Conservation (phyloP, 1,140 invertebrate species). For the Magallana angulata region DNA sequence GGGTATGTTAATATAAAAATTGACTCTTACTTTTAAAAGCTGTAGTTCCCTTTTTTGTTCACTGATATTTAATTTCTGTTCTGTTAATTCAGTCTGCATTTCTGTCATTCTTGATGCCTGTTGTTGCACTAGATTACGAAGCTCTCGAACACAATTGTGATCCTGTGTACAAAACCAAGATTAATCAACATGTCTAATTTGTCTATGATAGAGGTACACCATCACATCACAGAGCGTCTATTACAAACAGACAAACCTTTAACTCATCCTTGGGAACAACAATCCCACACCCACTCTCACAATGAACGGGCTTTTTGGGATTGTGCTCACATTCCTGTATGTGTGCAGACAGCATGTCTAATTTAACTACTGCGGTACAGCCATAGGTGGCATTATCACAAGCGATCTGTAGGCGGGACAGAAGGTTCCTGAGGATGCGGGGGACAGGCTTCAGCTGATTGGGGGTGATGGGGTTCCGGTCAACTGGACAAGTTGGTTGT, state of each 20-base stretch:
- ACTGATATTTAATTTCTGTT: constrained; percentile 86
- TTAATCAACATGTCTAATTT: no score
- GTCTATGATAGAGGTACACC: no score
- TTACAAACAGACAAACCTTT: constrained; percentile 80
- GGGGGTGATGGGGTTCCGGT: constrained; percentile 91
- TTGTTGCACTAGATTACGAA: constrained; percentile 90
- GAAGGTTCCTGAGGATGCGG: constrained; percentile 92
- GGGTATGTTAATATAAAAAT: no score
- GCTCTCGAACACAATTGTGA: constrained; percentile 95
- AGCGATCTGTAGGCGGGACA: constrained; percentile 91
- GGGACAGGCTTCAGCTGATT: constrained; percentile 93
- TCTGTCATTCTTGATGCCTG: constrained; percentile 92
- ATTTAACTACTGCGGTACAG: constrained; percentile 90
- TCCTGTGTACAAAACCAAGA: constrained; percentile 80
- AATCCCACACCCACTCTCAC: constrained; percentile 94
- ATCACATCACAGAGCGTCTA: no score
- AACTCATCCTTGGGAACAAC: constrained; percentile 97
- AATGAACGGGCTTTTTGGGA: constrained; percentile 94
- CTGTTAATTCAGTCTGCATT: constrained; percentile 84
- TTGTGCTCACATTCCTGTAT: constrained; percentile 94
- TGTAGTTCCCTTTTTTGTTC: constrained; percentile 93
- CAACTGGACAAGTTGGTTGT: constrained; percentile 95
- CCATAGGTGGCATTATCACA: constrained; percentile 94
- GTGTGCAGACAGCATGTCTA: constrained; percentile 90
- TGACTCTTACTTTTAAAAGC: constrained; percentile 86